Evolutionary conservation across 2,888 invertebrate species (phyloP).

Genomic region (Siphlonurus alternatus): DNA sequence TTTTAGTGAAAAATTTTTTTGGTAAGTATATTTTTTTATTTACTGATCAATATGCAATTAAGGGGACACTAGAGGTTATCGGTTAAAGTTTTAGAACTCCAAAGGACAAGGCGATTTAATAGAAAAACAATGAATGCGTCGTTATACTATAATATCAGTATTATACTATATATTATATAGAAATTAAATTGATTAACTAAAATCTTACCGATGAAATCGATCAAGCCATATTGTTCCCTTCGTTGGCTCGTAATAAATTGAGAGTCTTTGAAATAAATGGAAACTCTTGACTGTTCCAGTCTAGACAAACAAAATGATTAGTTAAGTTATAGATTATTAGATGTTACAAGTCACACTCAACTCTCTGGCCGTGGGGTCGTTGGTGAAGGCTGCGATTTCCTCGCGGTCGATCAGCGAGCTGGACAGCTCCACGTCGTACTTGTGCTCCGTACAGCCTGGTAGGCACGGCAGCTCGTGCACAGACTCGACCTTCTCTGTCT

Average conservation of each 20-base stretch:
- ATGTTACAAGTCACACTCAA: neutral
- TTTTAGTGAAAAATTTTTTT: no score
- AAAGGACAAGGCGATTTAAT: no score
- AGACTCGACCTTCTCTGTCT: no score
- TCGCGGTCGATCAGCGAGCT: neutral
- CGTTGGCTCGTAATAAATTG: neutral
- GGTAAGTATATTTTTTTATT: no score
- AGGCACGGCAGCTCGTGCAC: no score
- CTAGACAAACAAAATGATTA: neutral
- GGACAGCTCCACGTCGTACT: slow-evolving; percentile 9
- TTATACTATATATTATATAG: no score
- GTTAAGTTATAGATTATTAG: neutral
- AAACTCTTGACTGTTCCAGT: neutral
- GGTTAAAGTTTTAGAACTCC: no score
- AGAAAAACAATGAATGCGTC: no score
- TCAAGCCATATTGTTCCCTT: neutral
- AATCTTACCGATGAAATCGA: neutral
- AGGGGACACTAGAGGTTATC: no score
- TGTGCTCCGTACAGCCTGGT: slow-evolving; percentile 9
- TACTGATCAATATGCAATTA: no score
- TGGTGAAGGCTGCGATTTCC: neutral
- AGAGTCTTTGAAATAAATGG: neutral
- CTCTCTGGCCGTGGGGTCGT: neutral
- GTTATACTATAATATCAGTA: no score
- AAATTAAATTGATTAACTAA: no score